A percentile compares a stretch with the other conserved stretches of the same genome.
Evolutionary conservation across 1,140 invertebrate genomes (phyloP).

Genomic region (Nilaparvata lugens): DNA sequence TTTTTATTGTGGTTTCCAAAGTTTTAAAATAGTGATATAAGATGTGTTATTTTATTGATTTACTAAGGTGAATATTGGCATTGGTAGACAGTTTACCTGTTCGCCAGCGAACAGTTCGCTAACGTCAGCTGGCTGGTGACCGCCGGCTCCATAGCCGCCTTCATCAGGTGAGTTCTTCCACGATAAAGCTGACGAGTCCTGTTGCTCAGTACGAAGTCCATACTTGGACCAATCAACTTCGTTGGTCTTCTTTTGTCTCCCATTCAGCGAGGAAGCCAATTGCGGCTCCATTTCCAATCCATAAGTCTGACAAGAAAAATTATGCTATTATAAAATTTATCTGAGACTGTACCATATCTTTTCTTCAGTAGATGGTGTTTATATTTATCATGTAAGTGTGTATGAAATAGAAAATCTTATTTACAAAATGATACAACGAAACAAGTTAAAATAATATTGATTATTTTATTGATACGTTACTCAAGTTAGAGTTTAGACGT

Average conservation of each 20-base stretch:
- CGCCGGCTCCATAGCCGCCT: conserved; percentile 59
- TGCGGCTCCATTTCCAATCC: not conserved
- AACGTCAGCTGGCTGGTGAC: conserved; percentile 69
- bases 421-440: no score
- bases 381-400: no score
- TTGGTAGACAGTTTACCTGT: no score
- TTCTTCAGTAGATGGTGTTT: no score
- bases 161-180: conserved; percentile 33
- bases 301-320: not conserved
- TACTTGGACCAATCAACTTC: conserved; percentile 8
- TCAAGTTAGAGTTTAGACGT: no score
- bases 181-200: not conserved
- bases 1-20: conserved; percentile 11
- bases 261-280: not conserved
- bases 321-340: no score
- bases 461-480: no score
- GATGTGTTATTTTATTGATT: no score
- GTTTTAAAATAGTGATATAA: not conserved
- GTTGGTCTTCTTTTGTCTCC: not conserved
- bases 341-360: no score
- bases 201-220: conserved; percentile 9
- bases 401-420: no score
- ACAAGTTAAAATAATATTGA: no score
- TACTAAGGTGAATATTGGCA: no score
- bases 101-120: conserved; percentile 85